Base-by-base conservation (phyloP, 1,140 invertebrate species). In the Cecropterus lyciades region DNA sequence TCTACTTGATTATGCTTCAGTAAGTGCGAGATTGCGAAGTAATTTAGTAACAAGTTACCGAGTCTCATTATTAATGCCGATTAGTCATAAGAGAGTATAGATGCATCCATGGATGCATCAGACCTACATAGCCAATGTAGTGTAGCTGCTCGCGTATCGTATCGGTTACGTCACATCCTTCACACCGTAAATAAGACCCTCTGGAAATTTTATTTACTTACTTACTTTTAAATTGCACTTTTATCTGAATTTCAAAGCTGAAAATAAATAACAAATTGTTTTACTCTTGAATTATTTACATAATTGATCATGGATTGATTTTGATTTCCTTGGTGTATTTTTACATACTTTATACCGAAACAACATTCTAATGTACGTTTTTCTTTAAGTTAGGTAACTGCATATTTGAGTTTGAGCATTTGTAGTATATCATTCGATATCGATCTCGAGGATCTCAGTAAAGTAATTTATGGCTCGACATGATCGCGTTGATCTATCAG, bases 71-170 rank as follows among this genome's bases (percentile, higher is more conserved):
- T 63, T 63, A 52, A 63, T 63, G 48, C 37, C 59, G 59, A 63
- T 49, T 63, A 51, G 49, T 67, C 56, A 67, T 67, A 52, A 67
- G 65, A 59, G 48, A 59, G 57, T 53, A 30, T 45, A 53, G 33
- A 40, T 56, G 67, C 67, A 73, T 56, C 70, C 65, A 70, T 59
- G 76, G 69, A 79, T 75, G 74, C 68, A 77, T 67, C 57, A 74
- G 81, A 87, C 84, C 86, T 85, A 87, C 75, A 84, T 87, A 84
- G 37, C 64, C 84, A 79, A 65, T 79, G 75, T 86, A 81, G 75
- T 87, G 84, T 87, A 51, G 70, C 80, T 75, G 84, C 66, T 77
- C 74, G 52, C 56, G 65, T 78, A 79, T 78, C 81, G 80, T 73
- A 77, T 81, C 70, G 73, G 66, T 85, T 84, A 77, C 84, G 70